Evolutionary conservation across 2,113 vertebrate genomes (phyloP).

Genomic region (Chaetura pelagica): DNA sequence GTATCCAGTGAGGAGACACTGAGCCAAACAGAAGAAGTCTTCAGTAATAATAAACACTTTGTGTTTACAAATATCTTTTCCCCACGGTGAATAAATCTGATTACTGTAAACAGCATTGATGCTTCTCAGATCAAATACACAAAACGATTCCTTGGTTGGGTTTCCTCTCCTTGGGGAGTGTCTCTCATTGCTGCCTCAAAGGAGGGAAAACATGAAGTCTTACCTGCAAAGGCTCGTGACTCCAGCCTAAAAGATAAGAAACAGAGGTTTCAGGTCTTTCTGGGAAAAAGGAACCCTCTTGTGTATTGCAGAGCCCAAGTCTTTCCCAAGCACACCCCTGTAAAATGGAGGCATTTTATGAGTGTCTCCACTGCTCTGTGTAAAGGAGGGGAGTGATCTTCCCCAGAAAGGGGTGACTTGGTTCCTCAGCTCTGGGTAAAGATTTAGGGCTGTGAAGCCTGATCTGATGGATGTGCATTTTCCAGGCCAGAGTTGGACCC

Average conservation of each 20-base stretch:
- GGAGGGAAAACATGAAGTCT: not conserved
- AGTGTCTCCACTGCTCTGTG: not conserved
- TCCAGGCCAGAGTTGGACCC: not conserved
- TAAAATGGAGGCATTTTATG: not conserved
- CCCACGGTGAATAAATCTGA: slow-evolving; percentile 33
- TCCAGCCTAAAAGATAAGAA: not conserved
- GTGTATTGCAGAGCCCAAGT: not conserved
- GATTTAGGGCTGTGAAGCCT: not conserved
- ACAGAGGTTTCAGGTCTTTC: not conserved
- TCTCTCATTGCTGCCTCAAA: not conserved
- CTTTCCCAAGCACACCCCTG: not conserved
- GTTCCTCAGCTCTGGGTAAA: not conserved
- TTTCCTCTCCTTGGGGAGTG: not conserved
- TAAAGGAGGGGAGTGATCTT: not conserved
- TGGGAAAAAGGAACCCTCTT: not conserved
- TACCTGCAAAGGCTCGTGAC: not conserved
- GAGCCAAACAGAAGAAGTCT: slow-evolving; percentile 14
- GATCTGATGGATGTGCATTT: not conserved
- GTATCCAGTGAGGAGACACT: not conserved
- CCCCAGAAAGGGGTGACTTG: not conserved
- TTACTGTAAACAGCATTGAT: not conserved
- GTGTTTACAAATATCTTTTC: slow-evolving; percentile 13
- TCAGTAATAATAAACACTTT: slow-evolving; percentile 8
- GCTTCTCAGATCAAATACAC: not conserved
- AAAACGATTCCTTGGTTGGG: not conserved